These are phyloP conservation scores for Manis crassicaudata DNA, from an alignment of 2,797 vertebrate genomes.

Conservation along the genomic window DNA sequence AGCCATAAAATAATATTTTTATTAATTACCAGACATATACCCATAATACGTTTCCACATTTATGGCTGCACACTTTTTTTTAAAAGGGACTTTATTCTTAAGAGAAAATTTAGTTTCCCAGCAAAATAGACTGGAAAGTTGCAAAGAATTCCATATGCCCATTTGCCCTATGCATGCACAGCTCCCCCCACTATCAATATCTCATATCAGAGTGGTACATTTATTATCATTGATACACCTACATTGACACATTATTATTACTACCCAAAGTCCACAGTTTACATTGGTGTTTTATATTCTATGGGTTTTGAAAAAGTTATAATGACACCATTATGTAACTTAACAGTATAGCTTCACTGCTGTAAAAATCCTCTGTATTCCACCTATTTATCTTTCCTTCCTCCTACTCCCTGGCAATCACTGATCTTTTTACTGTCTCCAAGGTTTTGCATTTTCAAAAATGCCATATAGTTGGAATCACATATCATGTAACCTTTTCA, in stretches of 20 bases:
- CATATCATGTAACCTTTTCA: not conserved
- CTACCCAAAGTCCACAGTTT: not conserved
- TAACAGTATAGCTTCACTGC: not conserved
- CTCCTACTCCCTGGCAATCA: accelerated
- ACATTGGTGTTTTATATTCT: not conserved
- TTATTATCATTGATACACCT: not conserved
- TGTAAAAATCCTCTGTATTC: not conserved
- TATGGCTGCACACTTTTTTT: not conserved
- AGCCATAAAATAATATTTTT: not conserved
- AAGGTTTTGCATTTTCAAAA: not conserved
- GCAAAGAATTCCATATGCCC: not conserved
- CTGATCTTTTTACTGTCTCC: not conserved
- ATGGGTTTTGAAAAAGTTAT: not conserved
- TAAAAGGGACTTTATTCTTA: not conserved
- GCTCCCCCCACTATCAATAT: too few relatives aligned
- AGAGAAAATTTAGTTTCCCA: not conserved
- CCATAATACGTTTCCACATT: not conserved
- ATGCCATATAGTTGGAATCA: not conserved
- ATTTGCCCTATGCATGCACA: not conserved
- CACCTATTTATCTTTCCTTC: too few relatives aligned
- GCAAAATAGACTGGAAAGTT: not conserved
- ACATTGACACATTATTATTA: too few relatives aligned
- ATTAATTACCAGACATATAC: not conserved
- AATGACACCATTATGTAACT: accelerated
- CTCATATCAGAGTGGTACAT: accelerated